A percentile compares a stretch with the other conserved stretches of the same genome.
These are phyloP conservation scores for Selenia dentaria DNA, from an alignment of 2,888 invertebrate genomes.

Conservation along the genomic window DNA sequence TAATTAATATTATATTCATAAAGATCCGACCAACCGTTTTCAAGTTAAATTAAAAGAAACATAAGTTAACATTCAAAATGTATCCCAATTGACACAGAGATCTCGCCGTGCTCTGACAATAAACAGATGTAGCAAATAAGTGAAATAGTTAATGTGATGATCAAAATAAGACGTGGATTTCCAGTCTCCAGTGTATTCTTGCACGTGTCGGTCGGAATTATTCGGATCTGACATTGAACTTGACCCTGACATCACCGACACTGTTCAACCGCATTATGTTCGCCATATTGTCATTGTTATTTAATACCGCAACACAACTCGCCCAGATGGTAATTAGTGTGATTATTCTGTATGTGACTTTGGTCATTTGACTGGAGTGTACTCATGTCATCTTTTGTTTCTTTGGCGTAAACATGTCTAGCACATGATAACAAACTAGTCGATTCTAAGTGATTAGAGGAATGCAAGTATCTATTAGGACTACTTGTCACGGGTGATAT, in stretches of 20 bases:
- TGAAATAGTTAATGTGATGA: too few relatives aligned
- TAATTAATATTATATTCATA: too few relatives aligned
- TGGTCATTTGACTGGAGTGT: not conserved
- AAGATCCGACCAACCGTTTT: too few relatives aligned
- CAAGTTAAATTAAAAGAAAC: too few relatives aligned
- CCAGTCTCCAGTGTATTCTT: slow-evolving; percentile 1
- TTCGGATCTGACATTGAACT: slow-evolving; percentile 28
- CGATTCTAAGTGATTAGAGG: too few relatives aligned
- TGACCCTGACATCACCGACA: slow-evolving; percentile 30
- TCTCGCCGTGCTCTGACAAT: too few relatives aligned
- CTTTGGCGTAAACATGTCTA: not conserved
- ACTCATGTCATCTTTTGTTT: slow-evolving; percentile 2
- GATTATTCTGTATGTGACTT: slow-evolving; percentile 13
- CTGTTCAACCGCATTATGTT: slow-evolving; percentile 24
- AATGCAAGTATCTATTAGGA: too few relatives aligned
- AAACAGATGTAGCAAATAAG: too few relatives aligned
- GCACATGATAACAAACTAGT: too few relatives aligned
- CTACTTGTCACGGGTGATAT: too few relatives aligned
- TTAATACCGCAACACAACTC: slow-evolving; percentile 20
- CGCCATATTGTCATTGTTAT: slow-evolving; percentile 29
- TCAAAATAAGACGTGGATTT: not conserved
- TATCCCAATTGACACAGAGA: too few relatives aligned
- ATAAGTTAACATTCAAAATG: too few relatives aligned
- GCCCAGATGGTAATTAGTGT: slow-evolving; percentile 21
- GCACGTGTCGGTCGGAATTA: not conserved